These are phyloP conservation scores for Ptychadena robeensis DNA, from an alignment of 2,797 vertebrate species.

Conservation along the genomic window DNA sequence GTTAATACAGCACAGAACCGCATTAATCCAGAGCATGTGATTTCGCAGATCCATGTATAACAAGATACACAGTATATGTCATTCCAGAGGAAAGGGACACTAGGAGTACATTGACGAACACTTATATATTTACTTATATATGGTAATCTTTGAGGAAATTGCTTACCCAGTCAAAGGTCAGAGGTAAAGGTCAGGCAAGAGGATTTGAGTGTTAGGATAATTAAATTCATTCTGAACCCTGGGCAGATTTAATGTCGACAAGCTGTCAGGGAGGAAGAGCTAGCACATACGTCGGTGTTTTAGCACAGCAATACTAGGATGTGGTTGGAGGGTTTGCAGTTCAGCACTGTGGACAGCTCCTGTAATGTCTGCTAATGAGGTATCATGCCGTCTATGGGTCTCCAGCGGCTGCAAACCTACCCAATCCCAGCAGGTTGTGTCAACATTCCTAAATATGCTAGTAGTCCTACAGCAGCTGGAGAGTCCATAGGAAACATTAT, in stretches of 20 bases:
- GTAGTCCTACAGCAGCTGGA: neutral
- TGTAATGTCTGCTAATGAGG: neutral
- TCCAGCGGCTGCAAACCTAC: neutral
- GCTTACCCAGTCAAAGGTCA: neutral
- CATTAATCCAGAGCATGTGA: too few species aligned
- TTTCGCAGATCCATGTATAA: too few species aligned
- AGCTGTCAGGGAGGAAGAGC: neutral
- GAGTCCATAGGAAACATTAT: too few species aligned
- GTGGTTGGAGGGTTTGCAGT: neutral
- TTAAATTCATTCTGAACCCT: neutral
- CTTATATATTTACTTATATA: neutral
- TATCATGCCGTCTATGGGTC: neutral
- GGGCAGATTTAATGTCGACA: neutral
- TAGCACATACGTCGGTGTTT: neutral
- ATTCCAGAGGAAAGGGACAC: too few species aligned
- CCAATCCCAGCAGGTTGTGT: neutral
- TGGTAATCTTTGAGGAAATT: neutral
- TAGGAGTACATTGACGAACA: neutral
- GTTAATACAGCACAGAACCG: too few species aligned
- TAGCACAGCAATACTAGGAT: neutral
- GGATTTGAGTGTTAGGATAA: neutral
- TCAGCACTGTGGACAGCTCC: constrained; percentile 30
- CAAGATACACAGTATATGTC: too few species aligned
- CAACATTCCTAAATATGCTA: neutral
- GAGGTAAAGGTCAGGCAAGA: neutral